Conservation (phyloP, 2,797 vertebrate genomes). For the Chloroceryle amazona region DNA sequence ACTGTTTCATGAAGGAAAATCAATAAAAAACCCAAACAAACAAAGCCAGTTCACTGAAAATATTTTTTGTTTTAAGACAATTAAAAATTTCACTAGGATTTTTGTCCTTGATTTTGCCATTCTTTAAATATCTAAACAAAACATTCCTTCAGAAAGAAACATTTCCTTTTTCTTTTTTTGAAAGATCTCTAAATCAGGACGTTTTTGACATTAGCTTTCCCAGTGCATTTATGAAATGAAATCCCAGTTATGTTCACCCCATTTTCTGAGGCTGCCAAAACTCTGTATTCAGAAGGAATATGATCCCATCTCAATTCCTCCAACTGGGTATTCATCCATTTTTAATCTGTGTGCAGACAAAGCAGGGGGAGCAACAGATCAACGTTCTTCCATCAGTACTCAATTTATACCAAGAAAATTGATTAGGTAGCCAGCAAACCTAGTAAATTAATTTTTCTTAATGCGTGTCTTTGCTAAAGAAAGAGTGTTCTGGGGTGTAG, state of each 20-base stretch:
- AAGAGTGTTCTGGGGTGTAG: not conserved
- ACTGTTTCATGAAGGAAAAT: not conserved
- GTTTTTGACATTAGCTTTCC: not conserved
- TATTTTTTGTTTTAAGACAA: not conserved
- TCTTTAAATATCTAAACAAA: not conserved
- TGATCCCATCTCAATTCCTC: not conserved
- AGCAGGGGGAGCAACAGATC: not conserved
- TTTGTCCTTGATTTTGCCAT: not conserved
- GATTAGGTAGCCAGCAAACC: constrained; percentile 35
- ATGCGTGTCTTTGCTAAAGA: not conserved
- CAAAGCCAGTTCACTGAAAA: not conserved
- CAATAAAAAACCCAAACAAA: not conserved
- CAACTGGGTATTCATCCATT: constrained; percentile 28
- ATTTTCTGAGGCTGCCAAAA: constrained; percentile 13
- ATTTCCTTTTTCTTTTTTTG: not conserved
- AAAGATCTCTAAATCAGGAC: not conserved
- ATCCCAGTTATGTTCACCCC: constrained; percentile 13
- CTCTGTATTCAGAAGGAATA: not conserved
- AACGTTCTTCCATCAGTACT: not conserved
- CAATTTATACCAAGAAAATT: constrained; percentile 47
- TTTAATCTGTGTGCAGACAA: not conserved
- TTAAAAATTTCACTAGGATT: not conserved
- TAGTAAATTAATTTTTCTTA: constrained; percentile 54
- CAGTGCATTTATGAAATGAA: not conserved
- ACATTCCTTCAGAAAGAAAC: constrained; percentile 1